phyloP scores from a whole-genome alignment of 2,888 invertebrate genomes.

The Sericinus montela region DNA sequence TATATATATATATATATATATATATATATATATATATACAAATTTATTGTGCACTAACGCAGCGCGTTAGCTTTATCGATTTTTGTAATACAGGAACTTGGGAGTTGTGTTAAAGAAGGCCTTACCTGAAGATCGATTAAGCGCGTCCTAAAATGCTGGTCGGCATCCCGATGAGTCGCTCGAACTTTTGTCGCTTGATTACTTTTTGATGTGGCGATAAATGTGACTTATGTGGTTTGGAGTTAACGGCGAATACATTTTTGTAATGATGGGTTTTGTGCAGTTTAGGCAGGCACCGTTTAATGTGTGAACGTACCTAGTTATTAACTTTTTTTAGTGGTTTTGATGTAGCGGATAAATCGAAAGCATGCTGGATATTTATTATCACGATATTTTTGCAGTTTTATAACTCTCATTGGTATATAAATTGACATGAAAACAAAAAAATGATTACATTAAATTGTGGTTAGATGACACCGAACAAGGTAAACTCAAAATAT shows the following conservation, averaged over 20 bases:
- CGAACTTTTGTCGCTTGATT: slow-evolving; percentile 72
- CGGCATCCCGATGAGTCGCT: slow-evolving; percentile 56
- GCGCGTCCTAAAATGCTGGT: slow-evolving; percentile 44
- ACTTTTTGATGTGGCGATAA: slow-evolving; percentile 76
- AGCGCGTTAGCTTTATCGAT: slow-evolving; percentile 1
- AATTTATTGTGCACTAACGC: too few relatives aligned
- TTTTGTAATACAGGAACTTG: slow-evolving; percentile 35
- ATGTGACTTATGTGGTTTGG: slow-evolving; percentile 76
- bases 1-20: not conserved
- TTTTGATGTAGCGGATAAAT: slow-evolving; percentile 17
- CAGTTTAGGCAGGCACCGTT: slow-evolving; percentile 57
- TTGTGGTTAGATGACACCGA: too few relatives aligned
- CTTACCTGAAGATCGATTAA: slow-evolving; percentile 66
- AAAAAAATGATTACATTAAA: too few relatives aligned
- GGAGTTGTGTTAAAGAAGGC: slow-evolving; percentile 49
- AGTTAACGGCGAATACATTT: slow-evolving; percentile 56
- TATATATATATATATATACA: not conserved
- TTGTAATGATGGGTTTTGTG: slow-evolving; percentile 65
- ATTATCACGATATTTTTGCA: too few relatives aligned
- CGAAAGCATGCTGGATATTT: not conserved
- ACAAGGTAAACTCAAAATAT: too few relatives aligned
- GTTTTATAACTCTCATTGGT: too few relatives aligned
- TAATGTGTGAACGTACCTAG: slow-evolving; percentile 62
- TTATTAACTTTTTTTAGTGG: slow-evolving; percentile 49
- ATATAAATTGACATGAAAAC: too few relatives aligned